phyloP scores from a whole-genome alignment of 1,140 invertebrate genomes.

The Coenobita brevimanus region DNA sequence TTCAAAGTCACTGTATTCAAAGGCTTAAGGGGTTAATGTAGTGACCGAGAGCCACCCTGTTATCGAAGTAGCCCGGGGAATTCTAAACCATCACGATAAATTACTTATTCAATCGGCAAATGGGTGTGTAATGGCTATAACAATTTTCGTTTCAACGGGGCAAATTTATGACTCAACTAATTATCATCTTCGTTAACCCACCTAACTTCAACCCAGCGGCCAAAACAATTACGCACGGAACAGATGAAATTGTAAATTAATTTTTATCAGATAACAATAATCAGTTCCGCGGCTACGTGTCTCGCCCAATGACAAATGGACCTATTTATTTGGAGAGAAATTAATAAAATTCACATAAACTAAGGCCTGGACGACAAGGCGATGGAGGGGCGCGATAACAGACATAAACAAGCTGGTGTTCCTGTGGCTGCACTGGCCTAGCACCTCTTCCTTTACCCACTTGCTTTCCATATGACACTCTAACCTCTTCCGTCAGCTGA shows the following conservation, averaged over 20 bases:
- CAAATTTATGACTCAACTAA: slow-evolving; percentile 29
- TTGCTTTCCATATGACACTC: no score
- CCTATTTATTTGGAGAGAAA: slow-evolving; percentile 19
- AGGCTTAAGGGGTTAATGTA: no score
- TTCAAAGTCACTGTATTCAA: no score
- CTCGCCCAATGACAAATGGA: slow-evolving; percentile 24
- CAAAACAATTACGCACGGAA: slow-evolving; percentile 46
- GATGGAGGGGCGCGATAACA: no score
- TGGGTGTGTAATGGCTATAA: slow-evolving; percentile 11
- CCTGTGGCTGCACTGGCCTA: no score
- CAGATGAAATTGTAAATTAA: slow-evolving; percentile 39
- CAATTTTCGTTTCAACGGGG: slow-evolving; percentile 32
- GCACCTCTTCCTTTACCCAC: no score
- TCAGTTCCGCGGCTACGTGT: slow-evolving; percentile 22
- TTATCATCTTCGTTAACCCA: slow-evolving; percentile 26
- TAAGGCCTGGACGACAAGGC: neutral
- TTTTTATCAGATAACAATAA: slow-evolving; percentile 49
- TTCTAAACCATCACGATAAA: neutral
- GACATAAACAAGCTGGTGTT: no score
- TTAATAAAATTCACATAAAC: slow-evolving; percentile 31
- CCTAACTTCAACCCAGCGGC: neutral
- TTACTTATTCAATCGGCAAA: slow-evolving; percentile 34
- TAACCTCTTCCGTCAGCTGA: no score
- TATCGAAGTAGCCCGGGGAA: no score
- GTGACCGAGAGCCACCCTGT: no score